Percentiles rank a stretch among this genome's conserved stretches.
Conservation (phyloP, 2,113 vertebrate genomes). For the Solea senegalensis region DNA sequence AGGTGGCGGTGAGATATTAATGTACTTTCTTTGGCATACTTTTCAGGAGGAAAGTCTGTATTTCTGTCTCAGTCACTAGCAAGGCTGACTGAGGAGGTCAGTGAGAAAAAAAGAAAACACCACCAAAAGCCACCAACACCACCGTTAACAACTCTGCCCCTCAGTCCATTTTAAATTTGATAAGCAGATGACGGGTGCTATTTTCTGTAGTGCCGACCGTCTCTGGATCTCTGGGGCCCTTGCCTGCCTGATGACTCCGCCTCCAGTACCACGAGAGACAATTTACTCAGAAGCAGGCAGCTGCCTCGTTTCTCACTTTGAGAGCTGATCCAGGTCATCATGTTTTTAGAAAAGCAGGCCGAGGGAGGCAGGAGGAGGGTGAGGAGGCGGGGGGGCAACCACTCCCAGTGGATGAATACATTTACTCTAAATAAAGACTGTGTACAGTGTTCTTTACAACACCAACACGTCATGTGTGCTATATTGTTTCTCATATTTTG, state of each 20-base stretch:
- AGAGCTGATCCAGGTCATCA: slow-evolving; percentile 70
- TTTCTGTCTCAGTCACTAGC: slow-evolving; percentile 25
- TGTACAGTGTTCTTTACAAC: slow-evolving; percentile 2
- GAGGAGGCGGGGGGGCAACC: neutral
- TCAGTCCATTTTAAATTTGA: slow-evolving; percentile 45
- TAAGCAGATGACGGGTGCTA: slow-evolving; percentile 50
- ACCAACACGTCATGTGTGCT: neutral
- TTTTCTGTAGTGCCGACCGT: slow-evolving; percentile 39
- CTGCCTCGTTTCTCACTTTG: slow-evolving; percentile 63
- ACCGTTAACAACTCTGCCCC: slow-evolving; percentile 22
- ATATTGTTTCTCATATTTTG: neutral
- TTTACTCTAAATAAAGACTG: slow-evolving; percentile 24
- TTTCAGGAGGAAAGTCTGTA: slow-evolving; percentile 18
- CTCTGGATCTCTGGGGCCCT: slow-evolving; percentile 24
- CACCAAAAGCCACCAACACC: slow-evolving; percentile 10
- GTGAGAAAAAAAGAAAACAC: slow-evolving; percentile 23
- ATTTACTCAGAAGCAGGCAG: slow-evolving; percentile 56
- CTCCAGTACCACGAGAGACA: slow-evolving; percentile 48
- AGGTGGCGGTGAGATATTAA: slow-evolving; percentile 41
- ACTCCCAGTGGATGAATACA: slow-evolving; percentile 32
- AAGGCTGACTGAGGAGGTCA: slow-evolving; percentile 23
- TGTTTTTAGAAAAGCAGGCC: slow-evolving; percentile 69
- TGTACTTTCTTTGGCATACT: slow-evolving; percentile 29
- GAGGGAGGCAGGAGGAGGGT: neutral
- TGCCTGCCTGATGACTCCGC: slow-evolving; percentile 47